Percentiles rank a stretch among this genome's conserved stretches.
phyloP scores from a whole-genome alignment of 2,888 invertebrate genomes.

The Halocaridina rubra region DNA sequence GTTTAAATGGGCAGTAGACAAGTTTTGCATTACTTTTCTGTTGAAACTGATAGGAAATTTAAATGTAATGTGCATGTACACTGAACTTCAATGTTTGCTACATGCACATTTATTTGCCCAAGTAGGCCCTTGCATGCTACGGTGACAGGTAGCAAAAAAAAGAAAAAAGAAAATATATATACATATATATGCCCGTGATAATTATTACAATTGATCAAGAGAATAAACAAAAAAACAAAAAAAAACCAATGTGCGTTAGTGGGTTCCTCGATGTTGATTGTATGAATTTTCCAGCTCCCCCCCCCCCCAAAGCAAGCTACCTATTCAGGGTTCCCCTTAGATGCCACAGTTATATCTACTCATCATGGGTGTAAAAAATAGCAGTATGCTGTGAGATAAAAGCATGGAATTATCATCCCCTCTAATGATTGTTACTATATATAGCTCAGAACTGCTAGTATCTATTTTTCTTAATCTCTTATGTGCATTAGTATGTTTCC shows the following conservation, averaged over 20 bases:
- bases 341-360: conserved; percentile 36
- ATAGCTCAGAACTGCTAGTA: conserved; percentile 58
- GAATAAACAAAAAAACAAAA: conserved; percentile 40
- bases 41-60: neutral
- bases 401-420: conserved; percentile 54
- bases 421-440: conserved; percentile 56
- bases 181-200: conserved; percentile 19
- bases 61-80: neutral
- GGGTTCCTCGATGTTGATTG: conserved; percentile 58
- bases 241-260: conserved; percentile 50
- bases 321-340: neutral
- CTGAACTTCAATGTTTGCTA: too few relatives aligned
- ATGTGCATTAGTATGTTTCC: conserved; percentile 55
- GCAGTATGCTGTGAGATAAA: conserved; percentile 42
- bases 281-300: conserved; percentile 47
- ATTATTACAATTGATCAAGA: neutral
- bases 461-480: conserved; percentile 60
- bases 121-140: conserved; percentile 28
- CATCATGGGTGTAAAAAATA: conserved; percentile 29
- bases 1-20: neutral
- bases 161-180: conserved; percentile 33
- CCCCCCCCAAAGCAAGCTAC: conserved; percentile 27
- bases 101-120: too few relatives aligned
- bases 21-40: neutral
- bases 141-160: conserved; percentile 20